phyloP scores from a whole-genome alignment of 2,797 vertebrate species.

The Sphenopsis melanotis region DNA sequence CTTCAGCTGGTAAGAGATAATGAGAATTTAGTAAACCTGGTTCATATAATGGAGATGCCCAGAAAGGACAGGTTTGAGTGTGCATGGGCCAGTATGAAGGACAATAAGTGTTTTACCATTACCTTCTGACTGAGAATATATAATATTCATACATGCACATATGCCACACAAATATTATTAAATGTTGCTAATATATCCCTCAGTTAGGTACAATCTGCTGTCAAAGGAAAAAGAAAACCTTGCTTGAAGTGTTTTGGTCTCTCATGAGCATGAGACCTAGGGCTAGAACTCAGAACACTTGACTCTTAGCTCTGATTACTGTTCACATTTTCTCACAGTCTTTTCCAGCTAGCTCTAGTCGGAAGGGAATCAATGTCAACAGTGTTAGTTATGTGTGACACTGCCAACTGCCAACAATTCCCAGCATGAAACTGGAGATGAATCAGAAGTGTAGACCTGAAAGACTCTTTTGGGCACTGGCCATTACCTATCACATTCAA shows the following conservation, averaged over 20 bases:
- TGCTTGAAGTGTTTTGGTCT: neutral
- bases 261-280: neutral
- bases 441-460: neutral
- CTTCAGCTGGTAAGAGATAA: neutral
- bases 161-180: neutral
- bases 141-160: neutral
- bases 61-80: neutral
- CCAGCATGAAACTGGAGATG: neutral
- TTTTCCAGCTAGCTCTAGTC: neutral
- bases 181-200: neutral
- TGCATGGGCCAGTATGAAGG: neutral
- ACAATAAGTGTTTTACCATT: neutral
- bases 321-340: accelerated
- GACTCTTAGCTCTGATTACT: neutral
- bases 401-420: neutral
- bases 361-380: neutral
- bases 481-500: neutral
- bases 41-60: neutral
- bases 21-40: neutral
- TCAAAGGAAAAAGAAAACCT: neutral
- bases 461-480: neutral
- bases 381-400: neutral
- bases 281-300: neutral
- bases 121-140: neutral
- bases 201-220: neutral